Percentiles rank a stretch among this genome's conserved stretches.
These are phyloP conservation scores for Drosophila pandora DNA, from an alignment of 1,140 invertebrate genomes.

Conservation along the genomic window DNA sequence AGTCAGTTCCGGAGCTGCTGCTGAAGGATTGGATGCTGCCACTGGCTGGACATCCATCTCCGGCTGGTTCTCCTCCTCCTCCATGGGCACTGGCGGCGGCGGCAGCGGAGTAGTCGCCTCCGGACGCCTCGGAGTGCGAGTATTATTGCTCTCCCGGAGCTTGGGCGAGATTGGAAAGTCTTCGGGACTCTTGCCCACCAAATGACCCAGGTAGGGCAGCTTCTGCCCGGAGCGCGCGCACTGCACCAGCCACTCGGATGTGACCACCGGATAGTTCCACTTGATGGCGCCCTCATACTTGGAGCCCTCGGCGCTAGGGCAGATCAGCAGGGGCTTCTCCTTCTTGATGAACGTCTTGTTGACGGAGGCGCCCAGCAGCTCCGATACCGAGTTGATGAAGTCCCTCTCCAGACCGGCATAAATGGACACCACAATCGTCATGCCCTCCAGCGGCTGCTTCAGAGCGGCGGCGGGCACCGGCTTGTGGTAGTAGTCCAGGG, in stretches of 20 bases:
- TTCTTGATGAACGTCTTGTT: conserved; percentile 86
- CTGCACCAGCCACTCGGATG: conserved; percentile 89
- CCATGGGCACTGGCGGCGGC: not conserved
- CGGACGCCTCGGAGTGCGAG: conserved; percentile 7
- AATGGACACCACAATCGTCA: conserved; percentile 91
- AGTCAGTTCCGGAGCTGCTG: conserved; percentile 50
- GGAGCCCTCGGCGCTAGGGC: conserved; percentile 88
- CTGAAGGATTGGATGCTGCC: not conserved
- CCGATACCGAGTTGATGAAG: conserved; percentile 88
- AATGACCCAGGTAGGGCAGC: conserved; percentile 86
- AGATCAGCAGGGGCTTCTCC: conserved; percentile 87
- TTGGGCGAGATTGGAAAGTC: conserved; percentile 71
- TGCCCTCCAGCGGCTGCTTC: conserved; percentile 87
- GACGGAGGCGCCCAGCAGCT: conserved; percentile 87
- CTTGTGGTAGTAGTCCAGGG: conserved; percentile 87
- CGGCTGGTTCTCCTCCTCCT: conserved; percentile 40
- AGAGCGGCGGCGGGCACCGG: conserved; percentile 85
- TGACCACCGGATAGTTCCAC: conserved; percentile 91
- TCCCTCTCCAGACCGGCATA: conserved; percentile 89
- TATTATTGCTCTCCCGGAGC: conserved; percentile 46
- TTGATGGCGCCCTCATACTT: conserved; percentile 94
- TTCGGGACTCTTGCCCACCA: conserved; percentile 85
- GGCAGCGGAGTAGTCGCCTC: not conserved
- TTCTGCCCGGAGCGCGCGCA: conserved; percentile 86
- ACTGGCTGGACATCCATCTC: not conserved